phyloP scores from a whole-genome alignment of 1,140 invertebrate genomes.

The Trichoplusia ni region DNA sequence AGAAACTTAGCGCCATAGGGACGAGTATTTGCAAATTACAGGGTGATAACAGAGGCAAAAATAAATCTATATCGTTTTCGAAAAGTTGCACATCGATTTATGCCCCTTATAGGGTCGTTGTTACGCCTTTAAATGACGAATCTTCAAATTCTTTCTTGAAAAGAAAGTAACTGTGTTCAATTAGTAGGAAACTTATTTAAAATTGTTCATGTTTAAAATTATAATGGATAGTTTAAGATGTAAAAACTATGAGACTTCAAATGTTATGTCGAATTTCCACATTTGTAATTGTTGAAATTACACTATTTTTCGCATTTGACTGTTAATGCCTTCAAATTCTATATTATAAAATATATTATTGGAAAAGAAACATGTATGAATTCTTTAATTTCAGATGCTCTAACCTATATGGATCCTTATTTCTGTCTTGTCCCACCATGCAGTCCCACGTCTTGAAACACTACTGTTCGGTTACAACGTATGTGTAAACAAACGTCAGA shows the following conservation, averaged over 20 bases:
- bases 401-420: background rate
- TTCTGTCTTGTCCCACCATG: background rate
- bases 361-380: background rate
- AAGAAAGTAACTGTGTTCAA: constrained; percentile 35
- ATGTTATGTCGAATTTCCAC: constrained; percentile 23
- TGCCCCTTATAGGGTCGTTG: constrained; percentile 61
- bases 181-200: constrained; percentile 7
- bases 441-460: background rate
- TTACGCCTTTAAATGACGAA: constrained; percentile 61
- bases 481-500: background rate
- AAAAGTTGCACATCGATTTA: constrained; percentile 71
- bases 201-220: background rate
- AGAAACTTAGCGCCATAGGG: constrained; percentile 73
- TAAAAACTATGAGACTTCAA: constrained; percentile 23
- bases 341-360: constrained; percentile 26
- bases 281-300: constrained; percentile 30
- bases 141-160: constrained; percentile 38
- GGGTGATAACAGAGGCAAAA: constrained; percentile 58
- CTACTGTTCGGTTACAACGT: constrained; percentile 8
- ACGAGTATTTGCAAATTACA: constrained; percentile 69
- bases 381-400: constrained; percentile 16
- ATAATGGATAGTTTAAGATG: background rate
- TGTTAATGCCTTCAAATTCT: constrained; percentile 46
- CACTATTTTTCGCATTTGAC: constrained; percentile 29
- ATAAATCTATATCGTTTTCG: constrained; percentile 64